These are phyloP conservation scores for Troides helena DNA, from an alignment of 2,888 invertebrate species.

Conservation along the genomic window DNA sequence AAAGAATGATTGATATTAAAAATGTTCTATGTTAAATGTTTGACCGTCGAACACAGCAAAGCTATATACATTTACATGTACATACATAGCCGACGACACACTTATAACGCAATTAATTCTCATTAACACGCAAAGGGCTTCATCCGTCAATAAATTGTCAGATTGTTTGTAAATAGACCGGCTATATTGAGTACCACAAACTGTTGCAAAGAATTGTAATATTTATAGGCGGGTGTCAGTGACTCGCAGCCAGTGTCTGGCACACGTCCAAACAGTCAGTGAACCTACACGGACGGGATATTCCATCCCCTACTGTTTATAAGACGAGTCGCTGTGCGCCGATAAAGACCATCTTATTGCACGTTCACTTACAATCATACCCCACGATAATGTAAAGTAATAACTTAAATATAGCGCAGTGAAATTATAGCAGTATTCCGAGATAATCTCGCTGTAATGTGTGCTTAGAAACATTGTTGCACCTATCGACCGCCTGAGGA, in stretches of 20 bases:
- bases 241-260: slow-evolving; percentile 48
- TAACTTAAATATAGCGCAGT: slow-evolving; percentile 16
- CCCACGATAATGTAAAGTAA: slow-evolving; percentile 29
- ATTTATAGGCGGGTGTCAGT: slow-evolving; percentile 60
- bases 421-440: slow-evolving; percentile 9
- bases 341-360: slow-evolving; percentile 34
- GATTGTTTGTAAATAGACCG: slow-evolving; percentile 62
- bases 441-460: slow-evolving; percentile 12
- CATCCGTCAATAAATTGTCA: slow-evolving; percentile 66
- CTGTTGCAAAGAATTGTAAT: slow-evolving; percentile 51
- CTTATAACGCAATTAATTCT: slow-evolving; percentile 65
- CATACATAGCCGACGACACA: slow-evolving; percentile 45
- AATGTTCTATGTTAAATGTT: not conserved
- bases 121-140: slow-evolving; percentile 53
- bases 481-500: slow-evolving; percentile 6
- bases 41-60: slow-evolving; percentile 1
- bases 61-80: slow-evolving; percentile 25
- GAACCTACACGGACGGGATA: slow-evolving; percentile 46
- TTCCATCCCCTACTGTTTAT: slow-evolving; percentile 41
- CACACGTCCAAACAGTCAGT: slow-evolving; percentile 40
- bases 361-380: slow-evolving; percentile 33
- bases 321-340: slow-evolving; percentile 22
- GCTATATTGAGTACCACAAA: slow-evolving; percentile 55
- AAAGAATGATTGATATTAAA: not conserved
- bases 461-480: slow-evolving; percentile 14